These are phyloP conservation scores for Diabrotica balteata DNA, from an alignment of 2,888 invertebrate species.

Conservation along the genomic window DNA sequence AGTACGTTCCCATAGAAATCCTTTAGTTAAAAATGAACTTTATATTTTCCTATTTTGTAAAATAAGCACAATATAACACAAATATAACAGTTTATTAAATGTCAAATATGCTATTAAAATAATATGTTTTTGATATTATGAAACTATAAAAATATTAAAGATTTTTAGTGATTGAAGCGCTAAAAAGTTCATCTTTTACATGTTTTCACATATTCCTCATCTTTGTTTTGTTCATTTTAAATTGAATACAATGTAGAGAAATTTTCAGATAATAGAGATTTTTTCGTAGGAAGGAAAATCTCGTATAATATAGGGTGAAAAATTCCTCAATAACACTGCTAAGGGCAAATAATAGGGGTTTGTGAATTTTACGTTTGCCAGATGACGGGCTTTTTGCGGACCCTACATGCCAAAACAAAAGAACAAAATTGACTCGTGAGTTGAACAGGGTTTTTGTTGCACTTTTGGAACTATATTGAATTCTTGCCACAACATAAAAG, in stretches of 20 bases:
- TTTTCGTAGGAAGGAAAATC: constrained; percentile 16
- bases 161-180: too few species aligned
- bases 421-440: constrained; percentile 33
- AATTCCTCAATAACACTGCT: constrained; percentile 16
- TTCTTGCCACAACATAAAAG: constrained; percentile 30
- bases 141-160: too few species aligned
- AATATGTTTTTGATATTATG: too few species aligned
- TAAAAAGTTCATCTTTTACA: too few species aligned
- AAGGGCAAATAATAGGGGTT: constrained; percentile 22
- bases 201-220: too few species aligned
- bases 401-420: constrained; percentile 33
- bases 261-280: constrained; percentile 3
- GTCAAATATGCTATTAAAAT: too few species aligned
- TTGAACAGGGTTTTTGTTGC: constrained; percentile 30
- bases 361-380: constrained; percentile 34
- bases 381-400: constrained; percentile 32
- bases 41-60: too few species aligned
- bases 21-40: too few species aligned
- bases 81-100: too few species aligned
- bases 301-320: constrained; percentile 23
- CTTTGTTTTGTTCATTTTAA: too few species aligned
- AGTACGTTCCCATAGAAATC: too few species aligned
- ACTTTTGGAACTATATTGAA: constrained; percentile 37
- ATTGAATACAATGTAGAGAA: constrained; percentile 1
- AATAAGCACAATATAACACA: too few species aligned